Evolutionary conservation across 1,140 invertebrate genomes (phyloP).

Genomic region (Asobara japonica): DNA sequence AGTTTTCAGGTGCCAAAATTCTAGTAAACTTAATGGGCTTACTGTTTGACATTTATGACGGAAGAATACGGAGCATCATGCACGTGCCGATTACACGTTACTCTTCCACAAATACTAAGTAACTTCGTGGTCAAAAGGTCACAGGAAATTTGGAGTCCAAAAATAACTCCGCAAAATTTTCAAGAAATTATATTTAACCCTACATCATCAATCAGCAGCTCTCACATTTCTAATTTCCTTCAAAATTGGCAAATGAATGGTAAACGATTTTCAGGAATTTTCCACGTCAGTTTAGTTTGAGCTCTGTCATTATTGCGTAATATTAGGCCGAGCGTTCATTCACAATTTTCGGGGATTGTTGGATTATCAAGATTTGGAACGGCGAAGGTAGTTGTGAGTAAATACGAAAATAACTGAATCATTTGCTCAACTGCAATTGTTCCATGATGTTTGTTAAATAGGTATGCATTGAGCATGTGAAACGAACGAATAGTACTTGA

Average conservation of each 20-base stretch:
- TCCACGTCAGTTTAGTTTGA: background rate
- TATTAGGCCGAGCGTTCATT: slow-evolving; percentile 25
- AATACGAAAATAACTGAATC: no score
- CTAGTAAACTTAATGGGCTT: background rate
- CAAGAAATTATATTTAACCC: background rate
- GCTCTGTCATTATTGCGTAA: slow-evolving; percentile 11
- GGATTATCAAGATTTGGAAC: slow-evolving; percentile 26
- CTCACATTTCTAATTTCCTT: background rate
- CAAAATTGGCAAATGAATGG: background rate
- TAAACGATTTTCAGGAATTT: no score
- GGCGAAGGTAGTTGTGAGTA: background rate
- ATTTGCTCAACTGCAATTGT: no score
- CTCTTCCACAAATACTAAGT: background rate
- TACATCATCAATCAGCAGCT: background rate
- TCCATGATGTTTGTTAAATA: no score
- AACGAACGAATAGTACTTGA: no score
- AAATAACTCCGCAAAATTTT: background rate
- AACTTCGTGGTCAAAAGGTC: background rate
- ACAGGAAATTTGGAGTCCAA: background rate
- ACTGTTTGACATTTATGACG: background rate
- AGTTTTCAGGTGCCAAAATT: background rate
- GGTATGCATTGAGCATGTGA: no score
- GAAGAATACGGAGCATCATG: background rate
- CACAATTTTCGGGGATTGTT: slow-evolving; percentile 6
- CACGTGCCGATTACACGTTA: background rate